Percentiles rank a stretch among this genome's conserved stretches.
Evolutionary conservation across 2,113 vertebrate genomes (phyloP).

Genomic region (Addax nasomaculatus): DNA sequence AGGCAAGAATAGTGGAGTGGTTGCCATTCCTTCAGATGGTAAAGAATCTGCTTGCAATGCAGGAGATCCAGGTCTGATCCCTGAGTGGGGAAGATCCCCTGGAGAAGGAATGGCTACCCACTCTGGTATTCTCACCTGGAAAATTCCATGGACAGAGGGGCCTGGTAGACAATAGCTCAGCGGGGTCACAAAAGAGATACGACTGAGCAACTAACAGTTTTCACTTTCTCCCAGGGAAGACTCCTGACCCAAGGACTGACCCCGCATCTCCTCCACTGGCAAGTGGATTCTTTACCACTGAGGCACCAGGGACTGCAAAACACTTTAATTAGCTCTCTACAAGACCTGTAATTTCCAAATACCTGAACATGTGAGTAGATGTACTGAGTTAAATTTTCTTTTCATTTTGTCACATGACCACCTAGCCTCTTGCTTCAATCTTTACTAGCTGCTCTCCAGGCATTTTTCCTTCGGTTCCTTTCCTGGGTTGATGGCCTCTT

Average conservation of each 20-base stretch:
- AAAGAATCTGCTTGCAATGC: neutral
- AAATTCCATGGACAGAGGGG: neutral
- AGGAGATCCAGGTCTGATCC: neutral
- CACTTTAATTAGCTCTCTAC: neutral
- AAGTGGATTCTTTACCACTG: neutral
- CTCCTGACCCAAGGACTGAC: neutral
- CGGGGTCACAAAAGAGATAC: neutral
- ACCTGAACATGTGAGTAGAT: neutral
- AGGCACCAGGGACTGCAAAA: neutral
- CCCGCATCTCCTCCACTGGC: neutral
- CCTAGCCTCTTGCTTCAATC: neutral
- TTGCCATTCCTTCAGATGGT: neutral
- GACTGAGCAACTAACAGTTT: neutral
- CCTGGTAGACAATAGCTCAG: neutral
- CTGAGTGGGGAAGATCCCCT: neutral
- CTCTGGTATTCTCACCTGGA: neutral
- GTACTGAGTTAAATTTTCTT: neutral
- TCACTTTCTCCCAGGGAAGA: neutral
- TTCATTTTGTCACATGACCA: neutral
- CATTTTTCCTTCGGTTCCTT: neutral
- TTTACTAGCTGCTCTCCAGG: neutral
- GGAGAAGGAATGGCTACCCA: neutral
- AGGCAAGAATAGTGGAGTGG: neutral
- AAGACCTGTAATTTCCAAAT: slow-evolving; percentile 1
- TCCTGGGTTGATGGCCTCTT: neutral